phyloP scores from a whole-genome alignment of 2,113 vertebrate species.

The Phycodurus eques region DNA sequence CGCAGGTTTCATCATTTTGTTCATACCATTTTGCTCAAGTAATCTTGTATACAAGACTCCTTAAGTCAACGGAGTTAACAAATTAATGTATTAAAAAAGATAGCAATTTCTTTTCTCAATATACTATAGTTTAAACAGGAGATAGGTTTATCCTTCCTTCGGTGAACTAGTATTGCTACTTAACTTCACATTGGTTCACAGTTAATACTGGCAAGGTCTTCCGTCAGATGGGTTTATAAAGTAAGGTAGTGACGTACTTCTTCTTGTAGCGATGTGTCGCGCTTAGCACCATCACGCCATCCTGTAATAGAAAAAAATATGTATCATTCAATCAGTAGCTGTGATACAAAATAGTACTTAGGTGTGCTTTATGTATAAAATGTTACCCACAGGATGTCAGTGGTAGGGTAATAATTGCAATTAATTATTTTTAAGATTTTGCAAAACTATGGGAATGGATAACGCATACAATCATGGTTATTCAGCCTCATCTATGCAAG shows the following conservation, averaged over 20 bases:
- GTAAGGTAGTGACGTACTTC: constrained; percentile 94
- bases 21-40: not conserved
- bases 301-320: constrained; percentile 65
- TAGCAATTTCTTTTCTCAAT: not conserved
- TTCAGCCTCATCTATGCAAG: no score
- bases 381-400: not conserved
- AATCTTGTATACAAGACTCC: not conserved
- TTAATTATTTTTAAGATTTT: not conserved
- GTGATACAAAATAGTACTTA: not conserved
- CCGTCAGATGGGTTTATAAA: constrained; percentile 78
- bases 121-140: not conserved
- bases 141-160: not conserved
- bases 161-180: not conserved
- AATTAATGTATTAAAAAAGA: not conserved
- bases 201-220: constrained; percentile 1
- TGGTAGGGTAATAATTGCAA: not conserved
- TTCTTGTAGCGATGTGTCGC: constrained; percentile 97
- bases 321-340: not conserved
- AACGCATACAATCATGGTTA: no score
- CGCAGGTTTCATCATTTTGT: not conserved
- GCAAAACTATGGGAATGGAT: not conserved
- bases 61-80: not conserved
- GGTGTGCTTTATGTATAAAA: not conserved
- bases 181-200: not conserved
- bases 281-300: constrained; percentile 96